These are phyloP conservation scores for Encarsia formosa DNA, from an alignment of 2,888 invertebrate genomes.

Conservation along the genomic window DNA sequence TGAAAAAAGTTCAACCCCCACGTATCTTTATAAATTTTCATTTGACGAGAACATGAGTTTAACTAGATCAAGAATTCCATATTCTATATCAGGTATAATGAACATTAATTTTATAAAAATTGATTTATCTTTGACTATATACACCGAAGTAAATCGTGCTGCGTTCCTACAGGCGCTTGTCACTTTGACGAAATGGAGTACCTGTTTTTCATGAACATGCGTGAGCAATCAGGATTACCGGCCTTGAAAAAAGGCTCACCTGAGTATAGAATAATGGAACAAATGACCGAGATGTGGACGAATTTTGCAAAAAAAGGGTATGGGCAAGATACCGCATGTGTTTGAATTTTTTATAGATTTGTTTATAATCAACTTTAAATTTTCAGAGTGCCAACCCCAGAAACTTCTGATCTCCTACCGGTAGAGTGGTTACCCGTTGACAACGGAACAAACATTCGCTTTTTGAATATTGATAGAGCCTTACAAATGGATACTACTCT, in stretches of 20 bases:
- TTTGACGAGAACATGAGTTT: constrained; percentile 30
- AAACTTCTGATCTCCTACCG: constrained; percentile 30
- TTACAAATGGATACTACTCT: constrained; percentile 29
- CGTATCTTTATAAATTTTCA: constrained; percentile 39
- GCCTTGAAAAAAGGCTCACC: constrained; percentile 16
- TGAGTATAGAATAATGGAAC: constrained; percentile 32
- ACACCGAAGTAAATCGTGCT: not conserved
- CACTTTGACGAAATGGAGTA: constrained; percentile 38
- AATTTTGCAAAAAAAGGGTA: constrained; percentile 47
- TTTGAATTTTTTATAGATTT: constrained; percentile 1
- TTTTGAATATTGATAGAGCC: constrained; percentile 34
- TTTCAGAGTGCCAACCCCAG: constrained; percentile 41
- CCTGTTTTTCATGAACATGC: constrained; percentile 33
- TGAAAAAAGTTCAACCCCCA: constrained; percentile 22
- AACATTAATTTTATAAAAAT: not conserved
- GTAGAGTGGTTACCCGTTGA: constrained; percentile 37
- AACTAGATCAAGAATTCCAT: constrained; percentile 16
- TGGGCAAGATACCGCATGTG: constrained; percentile 4
- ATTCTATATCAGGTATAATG: not conserved
- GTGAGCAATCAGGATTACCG: constrained; percentile 16
- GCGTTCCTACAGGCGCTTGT: constrained; percentile 24
- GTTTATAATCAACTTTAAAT: not conserved
- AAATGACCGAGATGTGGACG: constrained; percentile 43
- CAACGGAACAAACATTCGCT: constrained; percentile 25
- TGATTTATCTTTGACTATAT: not conserved